Evolutionary conservation across 2,888 invertebrate genomes (phyloP), one percentile per base, ranked within the genome.

Genomic region (Sphaerophoria taeniata): DNA sequence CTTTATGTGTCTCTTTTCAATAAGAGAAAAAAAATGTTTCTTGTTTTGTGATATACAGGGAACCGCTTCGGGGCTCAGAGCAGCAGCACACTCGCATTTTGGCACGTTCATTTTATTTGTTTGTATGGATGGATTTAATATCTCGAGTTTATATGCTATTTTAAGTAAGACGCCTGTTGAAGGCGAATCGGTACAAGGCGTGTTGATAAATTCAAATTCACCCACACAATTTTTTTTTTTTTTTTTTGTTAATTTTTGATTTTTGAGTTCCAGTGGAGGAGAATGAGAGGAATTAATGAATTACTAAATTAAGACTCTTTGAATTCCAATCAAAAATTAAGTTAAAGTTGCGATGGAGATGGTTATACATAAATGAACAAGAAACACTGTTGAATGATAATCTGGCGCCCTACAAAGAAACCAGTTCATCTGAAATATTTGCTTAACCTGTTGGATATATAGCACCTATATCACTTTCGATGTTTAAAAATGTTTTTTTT

Each of bases 1-100:
- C 84, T 85, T 76, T 80, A 73, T 85, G 80, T 80, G 80, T 71
- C 71, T 80, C 80, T 85, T 85, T 76, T 79, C 65, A 79, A 84
- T 84, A 75, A 79, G 75, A 84, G 84, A 84, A 65, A 39, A 49
- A 33, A 45, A 34, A 36, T 45, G 31, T 61, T 65, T 43, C 43
- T 43, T 43, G 3, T 43, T 43, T 34, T 43, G 45, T 56, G 70
- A 53, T 53, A 39, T 53, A 67, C 2, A 67, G 36, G 53, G 51
- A 53, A n/a, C 14, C 39, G 65, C 47, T 63, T 24, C 24, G 24
- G 24, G 24, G 24, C 2, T 11, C 33, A 45, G n/a, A 65, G 34
- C 34, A 65, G 49, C 36, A 67, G 24, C 24, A 24, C 24, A 24
- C 72, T 75, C 67, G 75, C 80, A 72, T 76, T 80, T 79, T 78